Conservation (phyloP, 2,113 vertebrate genomes). For the Dolichallabes microphthalmus region DNA sequence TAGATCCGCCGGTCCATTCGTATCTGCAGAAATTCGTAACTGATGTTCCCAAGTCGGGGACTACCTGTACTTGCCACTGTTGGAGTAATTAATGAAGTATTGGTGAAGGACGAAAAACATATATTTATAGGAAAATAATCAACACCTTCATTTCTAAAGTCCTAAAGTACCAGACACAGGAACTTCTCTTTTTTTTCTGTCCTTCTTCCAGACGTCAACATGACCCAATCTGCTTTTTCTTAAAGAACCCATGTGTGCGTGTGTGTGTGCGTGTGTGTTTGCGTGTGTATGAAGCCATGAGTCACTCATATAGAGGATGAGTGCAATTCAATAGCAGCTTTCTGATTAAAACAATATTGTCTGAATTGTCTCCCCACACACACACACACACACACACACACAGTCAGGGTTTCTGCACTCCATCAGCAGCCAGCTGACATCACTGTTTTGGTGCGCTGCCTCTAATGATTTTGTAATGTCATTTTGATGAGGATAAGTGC, state of each 20-base stretch:
- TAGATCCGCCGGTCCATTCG: too few species aligned
- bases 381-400: not conserved
- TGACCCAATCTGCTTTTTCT: not conserved
- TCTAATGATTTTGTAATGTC: constrained; percentile 70
- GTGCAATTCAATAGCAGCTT: not conserved
- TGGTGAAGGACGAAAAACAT: not conserved
- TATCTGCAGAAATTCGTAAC: too few species aligned
- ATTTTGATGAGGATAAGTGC: constrained; percentile 39
- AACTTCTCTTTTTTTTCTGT: not conserved
- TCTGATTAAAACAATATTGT: constrained; percentile 28
- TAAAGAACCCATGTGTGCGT: constrained; percentile 10
- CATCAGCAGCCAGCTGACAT: constrained; percentile 59
- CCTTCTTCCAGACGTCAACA: not conserved
- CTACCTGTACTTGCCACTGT: too few species aligned
- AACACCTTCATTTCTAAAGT: not conserved
- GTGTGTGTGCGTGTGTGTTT: constrained; percentile 9
- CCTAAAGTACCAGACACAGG: not conserved
- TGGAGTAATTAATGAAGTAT: too few species aligned
- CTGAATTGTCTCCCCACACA: not conserved
- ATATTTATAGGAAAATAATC: not conserved
- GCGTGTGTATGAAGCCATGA: not conserved
- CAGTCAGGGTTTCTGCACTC: constrained; percentile 51
- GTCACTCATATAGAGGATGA: not conserved
- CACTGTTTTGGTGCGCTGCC: constrained; percentile 60
- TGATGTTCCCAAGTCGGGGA: too few species aligned